Evolutionary conservation across 2,113 vertebrate species (phyloP).

Genomic region (Chaenogobius annularis): DNA sequence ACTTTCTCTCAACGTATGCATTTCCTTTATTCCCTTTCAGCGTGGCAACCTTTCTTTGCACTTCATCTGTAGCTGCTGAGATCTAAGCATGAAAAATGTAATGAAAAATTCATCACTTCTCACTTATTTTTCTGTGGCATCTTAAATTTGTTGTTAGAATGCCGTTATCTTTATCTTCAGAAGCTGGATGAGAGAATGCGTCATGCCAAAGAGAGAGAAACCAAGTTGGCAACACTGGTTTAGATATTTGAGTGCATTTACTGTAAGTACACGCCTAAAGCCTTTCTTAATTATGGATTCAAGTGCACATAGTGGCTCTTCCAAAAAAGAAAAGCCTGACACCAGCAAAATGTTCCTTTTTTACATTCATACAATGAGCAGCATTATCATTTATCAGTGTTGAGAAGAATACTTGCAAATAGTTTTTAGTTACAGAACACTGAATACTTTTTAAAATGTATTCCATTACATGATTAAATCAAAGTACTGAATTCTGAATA

Average conservation of each 20-base stretch:
- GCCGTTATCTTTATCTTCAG: neutral
- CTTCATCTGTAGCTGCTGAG: neutral
- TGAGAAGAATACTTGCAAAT: no score
- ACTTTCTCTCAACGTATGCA: neutral
- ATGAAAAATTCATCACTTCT: neutral
- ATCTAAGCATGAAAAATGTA: neutral
- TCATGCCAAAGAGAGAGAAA: neutral
- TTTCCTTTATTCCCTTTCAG: no score
- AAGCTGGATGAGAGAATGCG: neutral
- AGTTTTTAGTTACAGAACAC: no score
- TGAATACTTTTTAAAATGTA: no score
- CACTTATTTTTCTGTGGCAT: neutral
- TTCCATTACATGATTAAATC: no score
- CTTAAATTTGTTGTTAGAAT: neutral
- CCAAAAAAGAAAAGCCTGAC: constrained; percentile 1
- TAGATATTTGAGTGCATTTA: neutral
- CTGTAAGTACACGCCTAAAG: neutral
- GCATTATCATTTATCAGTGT: neutral
- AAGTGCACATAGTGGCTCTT: neutral
- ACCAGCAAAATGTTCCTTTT: neutral
- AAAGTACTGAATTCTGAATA: no score
- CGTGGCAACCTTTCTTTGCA: neutral
- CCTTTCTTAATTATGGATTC: constrained; percentile 8
- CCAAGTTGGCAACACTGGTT: neutral
- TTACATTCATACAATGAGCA: neutral